A percentile compares a stretch with the other conserved stretches of the same genome.
Conservation (phyloP, 1,140 invertebrate species). For the Rhagoletis pomonella region DNA sequence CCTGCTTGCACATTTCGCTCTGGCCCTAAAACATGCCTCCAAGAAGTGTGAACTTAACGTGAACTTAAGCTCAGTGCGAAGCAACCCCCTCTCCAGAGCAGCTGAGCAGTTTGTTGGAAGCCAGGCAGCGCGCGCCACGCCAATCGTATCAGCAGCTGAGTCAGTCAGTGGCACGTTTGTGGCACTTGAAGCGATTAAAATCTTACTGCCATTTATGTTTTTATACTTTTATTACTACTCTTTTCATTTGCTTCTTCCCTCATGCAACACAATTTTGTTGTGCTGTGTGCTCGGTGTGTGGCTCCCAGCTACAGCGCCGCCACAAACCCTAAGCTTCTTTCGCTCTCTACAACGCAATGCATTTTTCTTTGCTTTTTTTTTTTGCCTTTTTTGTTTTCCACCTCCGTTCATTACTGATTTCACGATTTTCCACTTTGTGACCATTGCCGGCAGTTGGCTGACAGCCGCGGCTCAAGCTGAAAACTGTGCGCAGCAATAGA, state of each 20-base stretch:
- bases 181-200: conserved; percentile 51
- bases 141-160: not conserved
- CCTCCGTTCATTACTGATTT: conserved; percentile 22
- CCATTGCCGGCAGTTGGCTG: conserved; percentile 23
- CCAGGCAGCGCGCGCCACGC: not conserved
- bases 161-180: conserved; percentile 22
- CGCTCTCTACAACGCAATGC: not conserved
- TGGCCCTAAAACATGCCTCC: not conserved
- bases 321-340: conserved; percentile 11
- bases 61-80: not conserved
- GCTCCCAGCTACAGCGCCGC: not conserved
- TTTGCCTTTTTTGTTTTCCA: not conserved
- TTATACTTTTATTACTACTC: not conserved
- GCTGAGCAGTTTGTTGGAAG: not conserved
- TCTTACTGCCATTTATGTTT: conserved; percentile 27
- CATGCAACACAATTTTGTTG: not conserved
- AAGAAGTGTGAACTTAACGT: not conserved
- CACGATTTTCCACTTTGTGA: conserved; percentile 42
- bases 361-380: conserved; percentile 10
- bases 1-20: not conserved
- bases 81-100: not conserved
- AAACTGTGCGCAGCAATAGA: conserved; percentile 32
- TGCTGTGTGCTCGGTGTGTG: conserved; percentile 10
- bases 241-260: not conserved
- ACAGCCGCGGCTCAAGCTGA: conserved; percentile 27